Evolutionary conservation across 2,888 invertebrate species (phyloP).

Genomic region (Tetranychus piercei): DNA sequence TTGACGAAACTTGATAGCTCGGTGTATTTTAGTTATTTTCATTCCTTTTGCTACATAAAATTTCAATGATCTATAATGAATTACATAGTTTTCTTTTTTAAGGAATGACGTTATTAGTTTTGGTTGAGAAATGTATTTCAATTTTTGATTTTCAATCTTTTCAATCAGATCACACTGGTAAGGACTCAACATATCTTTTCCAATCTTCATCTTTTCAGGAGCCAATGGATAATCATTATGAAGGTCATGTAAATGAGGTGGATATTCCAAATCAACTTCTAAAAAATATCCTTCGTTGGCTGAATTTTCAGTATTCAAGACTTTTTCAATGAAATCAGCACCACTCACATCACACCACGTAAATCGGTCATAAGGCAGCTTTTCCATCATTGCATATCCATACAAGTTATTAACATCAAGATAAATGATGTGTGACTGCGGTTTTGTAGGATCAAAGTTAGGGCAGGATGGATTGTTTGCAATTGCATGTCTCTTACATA

Average conservation of each 20-base stretch:
- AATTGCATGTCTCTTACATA: constrained; percentile 6
- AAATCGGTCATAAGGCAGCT: constrained; percentile 17
- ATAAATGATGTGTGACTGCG: not conserved
- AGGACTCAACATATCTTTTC: not conserved
- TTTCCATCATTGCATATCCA: not conserved
- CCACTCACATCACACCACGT: constrained; percentile 1
- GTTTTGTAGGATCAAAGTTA: not conserved
- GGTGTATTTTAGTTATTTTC: not conserved
- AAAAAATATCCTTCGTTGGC: not conserved
- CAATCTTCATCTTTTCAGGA: not conserved
- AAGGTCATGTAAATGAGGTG: not conserved
- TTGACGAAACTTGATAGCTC: not conserved
- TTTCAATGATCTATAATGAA: constrained; percentile 7
- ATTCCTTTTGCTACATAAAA: not conserved
- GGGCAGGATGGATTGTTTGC: constrained; percentile 8
- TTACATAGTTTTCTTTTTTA: constrained; percentile 20
- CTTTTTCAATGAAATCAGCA: not conserved
- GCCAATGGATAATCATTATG: constrained; percentile 12
- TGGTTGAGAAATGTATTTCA: not conserved
- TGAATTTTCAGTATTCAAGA: not conserved
- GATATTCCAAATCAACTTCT: constrained; percentile 11
- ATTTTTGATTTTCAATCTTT: not conserved
- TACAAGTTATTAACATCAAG: constrained; percentile 10
- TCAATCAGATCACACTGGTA: not conserved
- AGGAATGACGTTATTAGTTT: constrained; percentile 21